A percentile compares a stretch with the other conserved stretches of the same genome.
phyloP scores from a whole-genome alignment of 2,888 invertebrate genomes.

The Oegoconia quadripuncta region DNA sequence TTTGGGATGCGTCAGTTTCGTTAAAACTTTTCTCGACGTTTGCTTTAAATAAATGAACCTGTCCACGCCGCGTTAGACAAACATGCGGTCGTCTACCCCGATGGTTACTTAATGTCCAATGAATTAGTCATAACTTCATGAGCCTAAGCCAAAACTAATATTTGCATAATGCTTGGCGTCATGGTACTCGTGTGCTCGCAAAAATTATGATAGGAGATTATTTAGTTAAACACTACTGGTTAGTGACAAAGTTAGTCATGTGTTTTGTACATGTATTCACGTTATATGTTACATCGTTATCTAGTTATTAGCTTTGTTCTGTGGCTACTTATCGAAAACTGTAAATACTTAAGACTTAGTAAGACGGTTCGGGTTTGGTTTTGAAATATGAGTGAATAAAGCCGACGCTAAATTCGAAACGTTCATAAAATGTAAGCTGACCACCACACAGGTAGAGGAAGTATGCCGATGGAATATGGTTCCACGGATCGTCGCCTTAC shows the following conservation, averaged over 20 bases:
- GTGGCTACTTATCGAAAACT: neutral
- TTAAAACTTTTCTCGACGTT: constrained; percentile 31
- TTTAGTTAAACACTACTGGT: constrained; percentile 28
- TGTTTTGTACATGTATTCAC: constrained; percentile 2
- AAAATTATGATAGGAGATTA: constrained; percentile 43
- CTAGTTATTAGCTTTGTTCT: neutral
- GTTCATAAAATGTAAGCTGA: constrained; percentile 1
- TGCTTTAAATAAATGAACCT: constrained; percentile 50
- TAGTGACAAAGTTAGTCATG: constrained; percentile 12
- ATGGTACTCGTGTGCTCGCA: constrained; percentile 43
- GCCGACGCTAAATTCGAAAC: too few relatives aligned
- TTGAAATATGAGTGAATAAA: too few relatives aligned
- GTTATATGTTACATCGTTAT: constrained; percentile 1
- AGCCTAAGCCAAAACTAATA: constrained; percentile 44
- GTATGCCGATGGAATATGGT: constrained; percentile 41
- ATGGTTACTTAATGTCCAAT: constrained; percentile 66
- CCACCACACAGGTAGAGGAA: constrained; percentile 8
- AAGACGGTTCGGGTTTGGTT: too few relatives aligned
- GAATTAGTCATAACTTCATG: constrained; percentile 53
- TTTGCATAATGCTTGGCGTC: constrained; percentile 47
- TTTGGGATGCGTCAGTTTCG: constrained; percentile 34
- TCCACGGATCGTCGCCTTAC: constrained; percentile 51
- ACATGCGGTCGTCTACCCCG: constrained; percentile 69
- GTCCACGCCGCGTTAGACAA: constrained; percentile 49
- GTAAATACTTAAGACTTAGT: neutral